Evolutionary conservation across 2,113 vertebrate genomes (phyloP), one percentile per base, ranked within the genome.

Genomic region (Pseudolaguvia tuberculata): DNA sequence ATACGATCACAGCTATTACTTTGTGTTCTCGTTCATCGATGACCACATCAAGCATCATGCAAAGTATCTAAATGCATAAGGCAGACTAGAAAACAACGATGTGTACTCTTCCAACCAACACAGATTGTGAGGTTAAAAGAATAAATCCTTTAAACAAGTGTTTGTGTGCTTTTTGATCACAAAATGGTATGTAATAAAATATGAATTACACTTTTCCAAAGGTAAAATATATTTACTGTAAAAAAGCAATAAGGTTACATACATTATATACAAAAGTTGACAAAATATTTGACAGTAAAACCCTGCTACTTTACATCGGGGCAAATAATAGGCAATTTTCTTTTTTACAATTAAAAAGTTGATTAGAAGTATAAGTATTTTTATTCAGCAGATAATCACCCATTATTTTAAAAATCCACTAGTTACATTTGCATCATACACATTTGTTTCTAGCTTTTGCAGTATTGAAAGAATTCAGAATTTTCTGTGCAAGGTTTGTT

Each of bases 1-100:
- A 66, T 99, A 97, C 0, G 96, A 98, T 85, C 97, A 99, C 88
- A 97, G 95, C 89, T 99, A 96, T 88, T 98, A 88, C 89, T 98
- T 99, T 85, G 93, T 98, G 66, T 92, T 91, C 77, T 95, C 96
- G 0, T 98, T 97, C 84, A 91, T 98, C 76, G 85, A 86, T 2
- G 94, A 98, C 80, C 96, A 99, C 89, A 93, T 99, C 90, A 93
- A 92, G 75, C 97, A 99, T 66, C 97, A 99, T 23, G 93, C 95
- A 80, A 98, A 98, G 84, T 96, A 91, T 85, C 92, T 99, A 78
- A 96, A 91, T 14, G 94, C 91, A 45, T 98, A 80, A 89, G 6
- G 61, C 45, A 2, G 25, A 48, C 13, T n/a, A 21, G 29, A 47
- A 25, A 29, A n/a, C 48, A 57, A 39, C 70, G 7, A 10, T 27